Conservation (phyloP, 2,797 vertebrate species). For the Pyrocephalus nanus region DNA sequence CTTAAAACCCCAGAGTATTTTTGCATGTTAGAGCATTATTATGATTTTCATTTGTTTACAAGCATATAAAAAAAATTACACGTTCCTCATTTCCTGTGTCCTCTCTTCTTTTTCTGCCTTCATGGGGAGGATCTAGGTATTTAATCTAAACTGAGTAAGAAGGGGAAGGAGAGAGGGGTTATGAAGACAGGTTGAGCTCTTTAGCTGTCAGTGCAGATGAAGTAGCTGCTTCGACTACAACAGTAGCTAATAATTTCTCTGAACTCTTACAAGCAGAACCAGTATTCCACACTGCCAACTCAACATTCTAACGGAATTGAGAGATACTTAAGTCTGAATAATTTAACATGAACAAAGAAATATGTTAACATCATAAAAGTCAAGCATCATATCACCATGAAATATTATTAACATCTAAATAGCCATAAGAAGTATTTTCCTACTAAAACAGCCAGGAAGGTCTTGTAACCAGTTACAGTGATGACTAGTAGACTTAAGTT, state of each 20-base stretch:
- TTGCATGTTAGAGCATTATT: not conserved
- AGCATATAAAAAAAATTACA: not conserved
- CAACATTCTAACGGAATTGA: not conserved
- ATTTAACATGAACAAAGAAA: not conserved
- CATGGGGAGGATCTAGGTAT: not conserved
- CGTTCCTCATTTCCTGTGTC: not conserved
- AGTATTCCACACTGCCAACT: not conserved
- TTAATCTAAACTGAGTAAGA: not conserved
- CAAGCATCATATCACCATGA: not conserved
- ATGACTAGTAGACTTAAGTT: not conserved
- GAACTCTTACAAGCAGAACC: not conserved
- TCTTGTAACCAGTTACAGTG: not conserved
- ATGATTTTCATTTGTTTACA: not conserved
- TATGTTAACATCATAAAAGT: not conserved
- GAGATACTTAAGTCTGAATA: not conserved
- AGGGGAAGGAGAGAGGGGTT: not conserved
- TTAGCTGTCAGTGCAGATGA: not conserved
- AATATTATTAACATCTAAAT: not conserved
- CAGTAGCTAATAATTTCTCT: not conserved
- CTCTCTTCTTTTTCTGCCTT: not conserved
- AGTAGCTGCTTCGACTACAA: not conserved
- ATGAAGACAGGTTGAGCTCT: not conserved
- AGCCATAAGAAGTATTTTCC: not conserved
- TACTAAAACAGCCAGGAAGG: not conserved
- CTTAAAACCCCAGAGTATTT: not conserved